Evolutionary conservation across 2,113 vertebrate genomes (phyloP).

Genomic region (Bettongia penicillata): DNA sequence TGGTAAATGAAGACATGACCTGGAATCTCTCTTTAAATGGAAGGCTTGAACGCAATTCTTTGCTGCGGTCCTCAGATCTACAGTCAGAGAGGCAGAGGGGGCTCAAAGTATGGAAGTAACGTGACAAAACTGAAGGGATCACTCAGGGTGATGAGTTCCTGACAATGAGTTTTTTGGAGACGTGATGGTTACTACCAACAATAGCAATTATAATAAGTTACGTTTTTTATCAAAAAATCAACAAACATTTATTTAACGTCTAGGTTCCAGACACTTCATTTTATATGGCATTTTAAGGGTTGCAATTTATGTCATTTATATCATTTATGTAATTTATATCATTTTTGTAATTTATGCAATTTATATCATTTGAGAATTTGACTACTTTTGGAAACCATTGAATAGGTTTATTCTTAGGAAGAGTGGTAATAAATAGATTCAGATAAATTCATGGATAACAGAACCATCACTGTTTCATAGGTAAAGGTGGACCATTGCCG

Average conservation of each 20-base stretch:
- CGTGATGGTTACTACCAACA: background rate
- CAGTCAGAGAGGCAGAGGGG: background rate
- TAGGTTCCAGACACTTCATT: background rate
- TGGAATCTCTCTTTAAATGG: background rate
- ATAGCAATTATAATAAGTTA: background rate
- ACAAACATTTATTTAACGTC: background rate
- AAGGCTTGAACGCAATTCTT: background rate
- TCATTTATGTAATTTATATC: no score
- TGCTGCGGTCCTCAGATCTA: background rate
- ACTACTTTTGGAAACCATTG: background rate
- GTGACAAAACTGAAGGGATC: background rate
- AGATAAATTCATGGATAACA: background rate
- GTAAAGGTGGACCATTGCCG: background rate
- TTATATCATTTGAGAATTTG: background rate
- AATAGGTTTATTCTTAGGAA: background rate
- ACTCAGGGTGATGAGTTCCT: background rate
- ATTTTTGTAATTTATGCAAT: no score
- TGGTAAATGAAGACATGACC: background rate
- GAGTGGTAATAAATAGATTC: background rate
- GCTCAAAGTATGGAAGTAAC: background rate
- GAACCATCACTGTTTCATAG: background rate
- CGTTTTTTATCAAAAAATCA: background rate
- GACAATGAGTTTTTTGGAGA: background rate
- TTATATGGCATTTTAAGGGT: background rate
- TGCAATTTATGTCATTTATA: background rate